Base-by-base conservation (phyloP, 2,888 invertebrate species). In the Spodoptera picta region DNA sequence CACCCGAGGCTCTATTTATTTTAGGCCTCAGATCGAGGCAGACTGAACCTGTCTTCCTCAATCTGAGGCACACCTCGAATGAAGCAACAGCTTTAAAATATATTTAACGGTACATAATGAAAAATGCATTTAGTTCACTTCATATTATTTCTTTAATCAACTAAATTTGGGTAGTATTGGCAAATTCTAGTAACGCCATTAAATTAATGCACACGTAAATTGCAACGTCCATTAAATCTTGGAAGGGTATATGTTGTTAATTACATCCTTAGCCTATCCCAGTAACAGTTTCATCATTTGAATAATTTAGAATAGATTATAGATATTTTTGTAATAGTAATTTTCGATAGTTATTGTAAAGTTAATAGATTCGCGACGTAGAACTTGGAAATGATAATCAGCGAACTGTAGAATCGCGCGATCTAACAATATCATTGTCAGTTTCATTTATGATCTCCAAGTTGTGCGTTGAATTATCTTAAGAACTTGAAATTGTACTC, bases 281-380 rank as follows among this genome's bases (percentile, higher is more conserved):
- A 92, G 87, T 90, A 92, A 91, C 88, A 85, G 84, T 90, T 90
- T 89, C 79, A 88, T 88, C 79, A 87, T 89, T 91, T 85, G 82
- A 87, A 89, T 92, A 89, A 90, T 90, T 91, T 92, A 94, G 92
- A 86, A 90, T 93, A 93, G 92, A 89, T 87, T 84, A 93, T 92
- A 93, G 90, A 93, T 94, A 94, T 94, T 93, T 94, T 94, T 94
- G 86, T 94, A 94, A 93, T 92, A 92, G 90, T 91, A 89, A 90
- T 89, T 90, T 90, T 92, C 89, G 86, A 89, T 92, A 92, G 89
- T 83, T 89, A 85, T 87, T 88, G 84, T 89, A 85, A 90, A 87
- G 76, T 84, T 83, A 76, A 83, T 87, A 83, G 82, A 83, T 83
- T 85, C 76, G 57, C 79, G 73, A 73, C 75, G 86, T 81, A 80